These are phyloP conservation scores for Cryptoblepharus egeriae DNA, from an alignment of 2,797 vertebrate species.

Conservation along the genomic window DNA sequence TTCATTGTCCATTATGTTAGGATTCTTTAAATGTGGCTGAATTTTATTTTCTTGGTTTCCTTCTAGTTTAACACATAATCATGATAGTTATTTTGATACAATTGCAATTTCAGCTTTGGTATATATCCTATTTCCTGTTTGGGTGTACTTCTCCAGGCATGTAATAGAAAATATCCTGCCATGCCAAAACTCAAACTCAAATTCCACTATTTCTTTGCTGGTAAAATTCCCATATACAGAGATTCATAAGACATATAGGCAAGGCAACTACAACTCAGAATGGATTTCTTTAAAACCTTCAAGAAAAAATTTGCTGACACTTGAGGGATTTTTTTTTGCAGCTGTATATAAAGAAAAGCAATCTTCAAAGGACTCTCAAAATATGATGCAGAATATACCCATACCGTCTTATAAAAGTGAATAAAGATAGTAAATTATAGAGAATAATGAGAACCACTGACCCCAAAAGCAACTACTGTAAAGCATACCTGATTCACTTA, in stretches of 20 bases:
- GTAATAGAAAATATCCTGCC: neutral
- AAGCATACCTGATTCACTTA: slow-evolving; percentile 34
- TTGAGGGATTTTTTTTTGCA: slow-evolving; percentile 11
- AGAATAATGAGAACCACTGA: neutral
- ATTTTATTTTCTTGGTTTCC: neutral
- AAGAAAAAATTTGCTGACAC: slow-evolving; percentile 41
- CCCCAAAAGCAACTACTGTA: slow-evolving; percentile 11
- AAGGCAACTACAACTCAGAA: slow-evolving; percentile 32
- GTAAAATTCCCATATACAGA: neutral
- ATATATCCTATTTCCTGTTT: neutral
- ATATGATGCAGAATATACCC: accelerated
- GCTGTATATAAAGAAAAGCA: slow-evolving; percentile 47
- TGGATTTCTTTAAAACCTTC: slow-evolving; percentile 52
- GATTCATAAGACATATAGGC: slow-evolving; percentile 32
- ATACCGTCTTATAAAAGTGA: slow-evolving; percentile 18
- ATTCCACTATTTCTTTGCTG: neutral
- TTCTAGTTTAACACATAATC: neutral
- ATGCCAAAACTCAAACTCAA: neutral
- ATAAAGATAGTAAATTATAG: neutral
- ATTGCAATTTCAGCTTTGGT: neutral
- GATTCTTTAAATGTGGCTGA: neutral
- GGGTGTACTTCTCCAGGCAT: slow-evolving; percentile 33
- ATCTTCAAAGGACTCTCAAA: neutral
- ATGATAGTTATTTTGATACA: neutral
- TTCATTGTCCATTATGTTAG: neutral